Percentiles rank a stretch among this genome's conserved stretches.
Conservation (phyloP, 2,113 vertebrate genomes). For the Noturus placidus region DNA sequence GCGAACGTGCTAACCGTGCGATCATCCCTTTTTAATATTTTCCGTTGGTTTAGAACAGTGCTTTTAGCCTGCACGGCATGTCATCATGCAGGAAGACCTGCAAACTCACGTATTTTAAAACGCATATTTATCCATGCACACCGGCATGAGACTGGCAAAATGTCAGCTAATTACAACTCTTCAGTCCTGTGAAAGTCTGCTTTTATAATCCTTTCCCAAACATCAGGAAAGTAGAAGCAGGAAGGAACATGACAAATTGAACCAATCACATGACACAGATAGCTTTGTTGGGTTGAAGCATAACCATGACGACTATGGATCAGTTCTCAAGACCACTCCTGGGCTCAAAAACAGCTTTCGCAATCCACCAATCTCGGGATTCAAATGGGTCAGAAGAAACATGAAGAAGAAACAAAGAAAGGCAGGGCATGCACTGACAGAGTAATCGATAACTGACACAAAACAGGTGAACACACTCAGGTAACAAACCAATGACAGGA, state of each 20-base stretch:
- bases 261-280: no score
- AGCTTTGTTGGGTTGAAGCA: not conserved
- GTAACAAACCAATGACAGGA: not conserved
- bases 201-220: not conserved
- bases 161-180: no score
- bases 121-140: not conserved
- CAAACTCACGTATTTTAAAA: not conserved
- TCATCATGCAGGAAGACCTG: not conserved
- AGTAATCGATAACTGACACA: not conserved
- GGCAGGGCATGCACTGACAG: not conserved
- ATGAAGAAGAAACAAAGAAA: not conserved
- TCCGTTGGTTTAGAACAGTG: not conserved
- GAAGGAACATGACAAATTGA: no score
- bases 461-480: not conserved
- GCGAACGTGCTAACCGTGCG: no score
- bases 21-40: not conserved
- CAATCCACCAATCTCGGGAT: not conserved
- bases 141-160: not conserved
- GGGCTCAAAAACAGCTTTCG: not conserved
- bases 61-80: no score
- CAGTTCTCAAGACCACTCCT: not conserved
- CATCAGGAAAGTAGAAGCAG: no score
- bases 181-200: no score
- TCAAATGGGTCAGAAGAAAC: not conserved
- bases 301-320: not conserved